These are phyloP conservation scores for Habropoda laboriosa DNA, from an alignment of 1,140 invertebrate genomes.

Conservation along the genomic window DNA sequence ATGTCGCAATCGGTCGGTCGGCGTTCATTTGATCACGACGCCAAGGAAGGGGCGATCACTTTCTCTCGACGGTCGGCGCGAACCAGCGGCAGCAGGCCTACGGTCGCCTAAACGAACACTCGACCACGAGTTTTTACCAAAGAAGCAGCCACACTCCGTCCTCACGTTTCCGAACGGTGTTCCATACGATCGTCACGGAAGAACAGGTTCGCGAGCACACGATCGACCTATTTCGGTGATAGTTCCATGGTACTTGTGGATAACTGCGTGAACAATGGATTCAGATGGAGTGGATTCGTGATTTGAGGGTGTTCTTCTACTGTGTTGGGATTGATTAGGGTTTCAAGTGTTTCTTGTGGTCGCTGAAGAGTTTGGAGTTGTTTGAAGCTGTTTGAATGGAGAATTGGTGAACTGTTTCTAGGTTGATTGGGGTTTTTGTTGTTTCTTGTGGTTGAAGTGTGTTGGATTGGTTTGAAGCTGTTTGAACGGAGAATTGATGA, in stretches of 20 bases:
- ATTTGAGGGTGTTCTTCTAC: background rate
- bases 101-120: slow-evolving; percentile 70
- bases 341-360: background rate
- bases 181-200: slow-evolving; percentile 5
- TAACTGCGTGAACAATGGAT: background rate
- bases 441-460: too few relatives aligned
- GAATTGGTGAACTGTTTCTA: too few relatives aligned
- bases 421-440: too few relatives aligned
- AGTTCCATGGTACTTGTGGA: background rate
- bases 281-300: background rate
- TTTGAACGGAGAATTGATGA: background rate
- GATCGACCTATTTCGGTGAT: background rate
- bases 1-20: slow-evolving; percentile 66
- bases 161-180: slow-evolving; percentile 15
- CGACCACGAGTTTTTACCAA: slow-evolving; percentile 77
- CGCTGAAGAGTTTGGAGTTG: background rate
- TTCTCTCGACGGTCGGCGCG: slow-evolving; percentile 70
- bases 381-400: background rate
- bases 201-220: background rate
- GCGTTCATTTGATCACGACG: slow-evolving; percentile 30
- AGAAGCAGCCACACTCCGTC: slow-evolving; percentile 62
- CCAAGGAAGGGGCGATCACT: slow-evolving; percentile 68
- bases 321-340: background rate
- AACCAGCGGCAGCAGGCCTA: slow-evolving; percentile 49
- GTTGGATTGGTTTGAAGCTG: too few relatives aligned